A percentile compares a stretch with the other conserved stretches of the same genome.
Evolutionary conservation across 2,797 vertebrate species (phyloP).

Genomic region (Leptodactylus fallax): DNA sequence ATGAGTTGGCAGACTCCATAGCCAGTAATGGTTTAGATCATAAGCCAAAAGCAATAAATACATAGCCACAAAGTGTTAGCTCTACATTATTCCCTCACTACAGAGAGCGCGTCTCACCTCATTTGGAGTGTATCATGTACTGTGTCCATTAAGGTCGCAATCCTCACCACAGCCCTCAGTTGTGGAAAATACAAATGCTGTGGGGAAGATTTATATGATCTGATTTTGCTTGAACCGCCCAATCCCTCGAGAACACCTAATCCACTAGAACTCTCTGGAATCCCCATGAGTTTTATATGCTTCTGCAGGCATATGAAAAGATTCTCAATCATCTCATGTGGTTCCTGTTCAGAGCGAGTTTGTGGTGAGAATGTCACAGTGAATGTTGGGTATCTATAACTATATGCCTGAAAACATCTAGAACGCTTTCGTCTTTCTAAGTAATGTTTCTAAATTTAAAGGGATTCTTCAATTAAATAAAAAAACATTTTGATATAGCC

Average conservation of each 20-base stretch:
- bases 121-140: slow-evolving; percentile 44
- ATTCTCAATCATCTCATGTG: slow-evolving; percentile 57
- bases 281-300: slow-evolving; percentile 44
- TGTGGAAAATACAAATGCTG: slow-evolving; percentile 30
- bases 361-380: not conserved
- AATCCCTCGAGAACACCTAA: slow-evolving; percentile 58
- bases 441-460: not conserved
- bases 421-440: not conserved
- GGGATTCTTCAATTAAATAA: no score
- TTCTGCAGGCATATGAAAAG: slow-evolving; percentile 49
- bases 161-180: slow-evolving; percentile 53
- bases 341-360: slow-evolving; percentile 41
- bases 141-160: slow-evolving; percentile 36
- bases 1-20: slow-evolving; percentile 41
- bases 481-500: no score
- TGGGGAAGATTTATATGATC: slow-evolving; percentile 28
- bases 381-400: not conserved
- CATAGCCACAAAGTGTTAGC: slow-evolving; percentile 54
- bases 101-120: slow-evolving; percentile 47
- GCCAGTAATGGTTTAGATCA: slow-evolving; percentile 50
- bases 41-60: slow-evolving; percentile 56
- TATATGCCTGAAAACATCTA: not conserved
- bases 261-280: slow-evolving; percentile 56
- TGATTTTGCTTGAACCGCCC: slow-evolving; percentile 41
- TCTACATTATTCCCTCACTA: slow-evolving; percentile 38